These are phyloP conservation scores for Zaprionus gabonicus DNA, from an alignment of 1,140 invertebrate genomes.

Conservation along the genomic window DNA sequence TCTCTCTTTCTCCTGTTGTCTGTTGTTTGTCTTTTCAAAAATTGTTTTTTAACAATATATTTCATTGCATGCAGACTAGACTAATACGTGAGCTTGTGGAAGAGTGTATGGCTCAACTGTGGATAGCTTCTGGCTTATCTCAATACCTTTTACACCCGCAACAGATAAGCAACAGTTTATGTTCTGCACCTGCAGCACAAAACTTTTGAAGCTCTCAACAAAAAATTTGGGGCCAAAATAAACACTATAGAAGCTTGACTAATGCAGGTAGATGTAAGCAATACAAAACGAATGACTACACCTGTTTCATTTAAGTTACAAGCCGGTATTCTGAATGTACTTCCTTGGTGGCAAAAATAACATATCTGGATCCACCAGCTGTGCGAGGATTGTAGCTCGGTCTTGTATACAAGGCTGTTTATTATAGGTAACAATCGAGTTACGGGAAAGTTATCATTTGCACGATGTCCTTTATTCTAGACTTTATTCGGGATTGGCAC, in stretches of 20 bases:
- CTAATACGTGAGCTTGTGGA: conserved; percentile 4
- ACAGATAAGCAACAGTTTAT: conserved; percentile 65
- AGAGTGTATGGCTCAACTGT: conserved; percentile 44
- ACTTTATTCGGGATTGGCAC: too few species aligned
- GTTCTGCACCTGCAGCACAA: conserved; percentile 25
- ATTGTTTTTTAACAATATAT: conserved; percentile 78
- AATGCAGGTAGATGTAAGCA: background rate
- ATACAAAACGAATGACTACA: background rate
- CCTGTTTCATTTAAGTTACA: too few species aligned
- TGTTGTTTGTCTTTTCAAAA: conserved; percentile 31
- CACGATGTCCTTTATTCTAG: too few species aligned
- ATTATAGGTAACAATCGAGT: too few species aligned
- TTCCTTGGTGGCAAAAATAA: too few species aligned
- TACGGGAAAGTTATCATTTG: too few species aligned
- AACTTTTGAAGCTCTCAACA: conserved; percentile 34
- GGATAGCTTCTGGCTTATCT: conserved; percentile 59
- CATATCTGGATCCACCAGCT: too few species aligned
- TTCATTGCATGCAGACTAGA: conserved; percentile 37
- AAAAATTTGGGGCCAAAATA: conserved; percentile 7
- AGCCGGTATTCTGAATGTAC: too few species aligned
- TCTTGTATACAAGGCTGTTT: too few species aligned
- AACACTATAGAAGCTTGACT: conserved; percentile 1
- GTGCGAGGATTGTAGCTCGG: too few species aligned
- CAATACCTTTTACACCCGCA: conserved; percentile 61
- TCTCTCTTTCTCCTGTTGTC: background rate